Base-by-base conservation (phyloP, 2,113 vertebrate species). In the Cottus gobio region DNA sequence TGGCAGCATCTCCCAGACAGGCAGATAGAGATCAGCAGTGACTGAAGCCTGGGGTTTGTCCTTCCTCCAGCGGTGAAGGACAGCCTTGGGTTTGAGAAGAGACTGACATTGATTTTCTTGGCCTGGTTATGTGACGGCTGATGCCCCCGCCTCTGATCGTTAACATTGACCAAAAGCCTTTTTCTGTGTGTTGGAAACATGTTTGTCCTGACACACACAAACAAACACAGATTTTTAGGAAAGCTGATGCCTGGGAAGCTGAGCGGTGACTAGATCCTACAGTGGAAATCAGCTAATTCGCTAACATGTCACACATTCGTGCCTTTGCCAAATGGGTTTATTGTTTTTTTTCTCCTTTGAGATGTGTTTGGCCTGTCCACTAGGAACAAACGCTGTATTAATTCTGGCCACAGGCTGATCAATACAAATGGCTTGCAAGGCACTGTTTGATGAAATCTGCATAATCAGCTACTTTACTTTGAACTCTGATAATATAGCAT, bases 11-110 rank as follows among this genome's bases (percentile, higher is more conserved):
- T 80, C 57, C 24, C 2, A 81, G 89, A 75, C 66, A 20, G 81
- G 11, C 48, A 79, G 91, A 92, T 90, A 90, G 52, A 73, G 72
- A 93, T 91, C 90, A 65, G 75, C 82, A 34, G 56, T 24, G 66
- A 81, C 78, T 80, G 65, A 81, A 60, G 85, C 80, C 77, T 65
- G 83, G 62, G 50, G 85, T 89, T 88, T 83, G 92, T 92, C 93
- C 93, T 93, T 90, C 84, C 80, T 62, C 9, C 48, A 63, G 78
- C 70, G 63, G 66, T 89, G 87, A 92, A 94, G 90, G 92, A 84
- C 92, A 85, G 74, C 84, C 62, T 52, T 65, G 60, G 83, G 69
- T 88, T 82, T 85, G 71, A 87, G 79, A 86, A 60, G 76, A 85
- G 60, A 80, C 77, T 36, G 44, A 67, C 80, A 92, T 90, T 89